Conservation (phyloP, 1,140 invertebrate genomes). For the Parasteatoda tepidariorum region DNA sequence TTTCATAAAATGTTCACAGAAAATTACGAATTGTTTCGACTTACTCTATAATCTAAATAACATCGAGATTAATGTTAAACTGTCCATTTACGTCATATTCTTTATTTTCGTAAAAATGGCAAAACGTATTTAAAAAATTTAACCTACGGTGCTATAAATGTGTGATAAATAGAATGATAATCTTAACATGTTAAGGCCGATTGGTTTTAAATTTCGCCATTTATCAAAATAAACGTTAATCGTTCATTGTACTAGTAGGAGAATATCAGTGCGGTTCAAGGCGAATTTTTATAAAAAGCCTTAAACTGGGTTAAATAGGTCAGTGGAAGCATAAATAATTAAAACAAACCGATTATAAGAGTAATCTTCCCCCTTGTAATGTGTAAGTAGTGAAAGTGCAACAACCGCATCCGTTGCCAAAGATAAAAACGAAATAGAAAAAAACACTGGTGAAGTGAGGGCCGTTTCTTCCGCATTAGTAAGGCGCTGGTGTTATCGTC, state of each 20-base stretch:
- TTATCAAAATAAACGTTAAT: not conserved
- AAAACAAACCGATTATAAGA: not conserved
- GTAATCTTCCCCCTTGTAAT: not conserved
- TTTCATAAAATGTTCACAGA: too few relatives aligned
- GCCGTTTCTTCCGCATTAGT: slow-evolving; percentile 21
- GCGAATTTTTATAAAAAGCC: too few relatives aligned
- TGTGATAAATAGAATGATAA: too few relatives aligned
- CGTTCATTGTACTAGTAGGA: not conserved
- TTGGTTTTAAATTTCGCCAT: too few relatives aligned
- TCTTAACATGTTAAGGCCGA: too few relatives aligned
- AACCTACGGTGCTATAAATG: too few relatives aligned
- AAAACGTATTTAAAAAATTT: too few relatives aligned
- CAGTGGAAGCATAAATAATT: not conserved
- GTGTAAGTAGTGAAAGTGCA: slow-evolving; percentile 37
- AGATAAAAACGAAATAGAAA: slow-evolving; percentile 8
- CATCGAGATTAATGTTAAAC: too few relatives aligned
- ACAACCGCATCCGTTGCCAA: slow-evolving; percentile 24
- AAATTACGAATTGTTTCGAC: too few relatives aligned
- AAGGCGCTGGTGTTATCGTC: not conserved
- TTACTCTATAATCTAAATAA: too few relatives aligned
- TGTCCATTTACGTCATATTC: too few relatives aligned
- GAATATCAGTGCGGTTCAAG: not conserved
- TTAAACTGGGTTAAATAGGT: not conserved
- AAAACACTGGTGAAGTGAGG: not conserved
- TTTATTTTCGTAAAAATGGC: too few relatives aligned